These are phyloP conservation scores for Orestias chungarensis DNA, from an alignment of 2,797 vertebrate species.

Conservation along the genomic window DNA sequence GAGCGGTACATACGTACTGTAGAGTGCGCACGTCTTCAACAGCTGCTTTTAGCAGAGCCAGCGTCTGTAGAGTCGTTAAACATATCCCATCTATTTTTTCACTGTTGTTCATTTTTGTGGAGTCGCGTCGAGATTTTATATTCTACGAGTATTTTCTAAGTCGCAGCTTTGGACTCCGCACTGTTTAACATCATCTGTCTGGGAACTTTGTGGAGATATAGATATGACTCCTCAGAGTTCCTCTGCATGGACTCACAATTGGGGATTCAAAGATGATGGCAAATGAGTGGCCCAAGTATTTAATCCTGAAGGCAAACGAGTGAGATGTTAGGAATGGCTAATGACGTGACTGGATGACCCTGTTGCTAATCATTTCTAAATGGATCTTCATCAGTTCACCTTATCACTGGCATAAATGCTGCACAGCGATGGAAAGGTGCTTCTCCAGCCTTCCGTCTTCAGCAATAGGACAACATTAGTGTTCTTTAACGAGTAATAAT, in stretches of 20 bases:
- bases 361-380: conserved; percentile 27
- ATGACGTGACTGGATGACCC: conserved; percentile 32
- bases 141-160: conserved; percentile 48
- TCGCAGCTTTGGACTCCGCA: conserved; percentile 18
- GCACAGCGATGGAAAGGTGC: conserved; percentile 53
- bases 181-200: conserved; percentile 28
- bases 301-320: conserved; percentile 10
- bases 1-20: conserved; percentile 62
- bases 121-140: conserved; percentile 48
- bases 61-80: conserved; percentile 59
- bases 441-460: conserved; percentile 46
- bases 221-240: conserved; percentile 19
- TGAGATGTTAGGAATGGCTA: conserved; percentile 33
- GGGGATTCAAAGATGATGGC: conserved; percentile 19
- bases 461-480: conserved; percentile 67
- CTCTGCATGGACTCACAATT: conserved; percentile 17
- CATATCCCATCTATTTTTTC: conserved; percentile 56
- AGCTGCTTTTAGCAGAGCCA: conserved; percentile 55
- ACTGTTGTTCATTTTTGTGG: conserved; percentile 24
- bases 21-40: conserved; percentile 68
- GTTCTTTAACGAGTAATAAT: conserved; percentile 65
- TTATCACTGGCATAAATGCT: conserved; percentile 40
- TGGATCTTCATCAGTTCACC: conserved; percentile 39
- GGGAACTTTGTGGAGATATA: conserved; percentile 19
- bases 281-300: conserved; percentile 26